These are phyloP conservation scores for Clarias fuscus DNA, from an alignment of 2,797 vertebrate genomes.

Conservation along the genomic window DNA sequence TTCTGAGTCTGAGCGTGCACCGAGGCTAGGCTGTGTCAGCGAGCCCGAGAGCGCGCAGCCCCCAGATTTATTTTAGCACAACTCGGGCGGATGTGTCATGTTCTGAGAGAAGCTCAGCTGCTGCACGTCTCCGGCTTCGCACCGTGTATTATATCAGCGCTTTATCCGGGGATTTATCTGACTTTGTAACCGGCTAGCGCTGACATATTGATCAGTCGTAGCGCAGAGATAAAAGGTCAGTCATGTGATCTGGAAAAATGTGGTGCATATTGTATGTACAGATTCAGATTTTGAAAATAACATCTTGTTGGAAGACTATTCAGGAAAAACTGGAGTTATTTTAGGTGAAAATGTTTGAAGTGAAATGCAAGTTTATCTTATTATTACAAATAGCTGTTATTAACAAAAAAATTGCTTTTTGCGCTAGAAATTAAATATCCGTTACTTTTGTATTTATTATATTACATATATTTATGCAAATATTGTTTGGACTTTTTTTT, in stretches of 20 bases:
- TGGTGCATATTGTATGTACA: background rate
- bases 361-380: no score
- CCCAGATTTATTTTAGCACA: background rate
- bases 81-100: slow-evolving; percentile 2
- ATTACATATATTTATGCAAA: background rate
- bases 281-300: background rate
- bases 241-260: background rate
- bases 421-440: background rate
- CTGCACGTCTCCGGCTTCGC: background rate
- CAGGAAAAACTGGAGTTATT: background rate
- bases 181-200: background rate
- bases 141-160: background rate
- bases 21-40: background rate
- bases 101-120: background rate
- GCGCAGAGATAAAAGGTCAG: background rate
- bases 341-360: background rate
- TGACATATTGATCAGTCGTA: background rate
- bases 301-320: background rate
- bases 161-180: background rate
- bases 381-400: no score
- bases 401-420: background rate
- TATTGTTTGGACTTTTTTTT: background rate
- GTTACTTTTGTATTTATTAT: background rate
- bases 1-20: background rate
- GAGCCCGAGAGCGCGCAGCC: background rate